Conservation (phyloP, 2,888 invertebrate genomes). For the Scaeva pyrastri region DNA sequence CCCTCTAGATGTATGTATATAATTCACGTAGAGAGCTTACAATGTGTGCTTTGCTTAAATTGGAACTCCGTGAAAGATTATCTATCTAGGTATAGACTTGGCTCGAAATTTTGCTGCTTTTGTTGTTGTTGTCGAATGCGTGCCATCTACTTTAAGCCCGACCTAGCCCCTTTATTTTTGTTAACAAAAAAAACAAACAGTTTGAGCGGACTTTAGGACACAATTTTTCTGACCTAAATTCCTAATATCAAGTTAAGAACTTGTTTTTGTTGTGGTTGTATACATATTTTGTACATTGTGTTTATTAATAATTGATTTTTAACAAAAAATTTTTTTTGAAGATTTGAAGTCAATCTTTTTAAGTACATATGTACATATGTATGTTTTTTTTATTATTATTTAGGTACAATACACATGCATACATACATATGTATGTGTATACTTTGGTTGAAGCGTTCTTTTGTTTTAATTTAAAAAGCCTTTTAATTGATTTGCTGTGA, state of each 20-base stretch:
- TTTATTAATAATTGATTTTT: conserved; percentile 26
- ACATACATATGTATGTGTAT: too few species aligned
- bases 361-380: too few species aligned
- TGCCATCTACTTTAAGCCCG: conserved; percentile 51
- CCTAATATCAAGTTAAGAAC: conserved; percentile 61
- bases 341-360: conserved; percentile 51
- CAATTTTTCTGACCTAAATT: conserved; percentile 68
- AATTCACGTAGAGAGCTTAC: conserved; percentile 21
- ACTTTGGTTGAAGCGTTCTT: too few species aligned
- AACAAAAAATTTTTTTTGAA: conserved; percentile 35
- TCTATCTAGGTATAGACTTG: conserved; percentile 9
- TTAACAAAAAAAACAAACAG: background rate
- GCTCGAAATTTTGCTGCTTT: conserved; percentile 45
- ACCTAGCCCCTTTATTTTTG: conserved; percentile 55
- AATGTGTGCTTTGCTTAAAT: conserved; percentile 44
- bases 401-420: too few species aligned
- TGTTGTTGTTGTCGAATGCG: conserved; percentile 52
- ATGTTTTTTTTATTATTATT: too few species aligned
- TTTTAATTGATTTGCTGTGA: too few species aligned
- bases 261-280: conserved; percentile 39
- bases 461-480: too few species aligned
- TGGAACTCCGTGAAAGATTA: conserved; percentile 67
- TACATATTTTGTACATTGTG: background rate
- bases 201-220: conserved; percentile 34
- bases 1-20: background rate